Evolutionary conservation across 37 sponge, comb jelly and placozoan species (phyloP).

Genomic region (Ephydatia muelleri): DNA sequence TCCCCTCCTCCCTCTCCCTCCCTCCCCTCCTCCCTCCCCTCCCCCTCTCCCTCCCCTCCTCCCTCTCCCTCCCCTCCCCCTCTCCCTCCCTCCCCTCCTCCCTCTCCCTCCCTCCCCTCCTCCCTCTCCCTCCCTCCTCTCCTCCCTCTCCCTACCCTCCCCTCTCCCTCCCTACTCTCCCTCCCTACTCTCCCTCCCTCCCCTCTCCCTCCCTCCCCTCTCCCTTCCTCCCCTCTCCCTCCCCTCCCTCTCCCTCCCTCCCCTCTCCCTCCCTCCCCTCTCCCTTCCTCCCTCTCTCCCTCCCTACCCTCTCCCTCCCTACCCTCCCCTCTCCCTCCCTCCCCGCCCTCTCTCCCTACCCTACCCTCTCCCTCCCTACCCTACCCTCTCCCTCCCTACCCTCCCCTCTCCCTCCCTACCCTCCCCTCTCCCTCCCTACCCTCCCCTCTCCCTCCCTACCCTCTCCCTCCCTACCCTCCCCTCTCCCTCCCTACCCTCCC

Average conservation of each 20-base stretch:
- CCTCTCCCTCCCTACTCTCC: background rate
- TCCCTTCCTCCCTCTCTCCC: too few relatives aligned
- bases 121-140: background rate
- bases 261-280: background rate
- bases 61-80: constrained; percentile 5
- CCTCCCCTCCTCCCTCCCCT: constrained; percentile 1
- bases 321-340: background rate
- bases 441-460: too few relatives aligned
- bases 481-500: background rate
- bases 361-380: background rate
- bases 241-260: background rate
- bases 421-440: background rate
- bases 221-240: background rate
- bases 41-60: too few relatives aligned
- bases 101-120: background rate
- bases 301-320: background rate
- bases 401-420: background rate
- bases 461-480: too few relatives aligned
- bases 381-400: too few relatives aligned
- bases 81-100: background rate
- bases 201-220: background rate
- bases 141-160: too few relatives aligned
- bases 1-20: background rate
- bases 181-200: background rate
- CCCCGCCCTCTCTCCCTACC: background rate